A percentile compares a stretch with the other conserved stretches of the same genome.
phyloP scores from a whole-genome alignment of 2,888 invertebrate species.

The Tubulanus polymorphus region DNA sequence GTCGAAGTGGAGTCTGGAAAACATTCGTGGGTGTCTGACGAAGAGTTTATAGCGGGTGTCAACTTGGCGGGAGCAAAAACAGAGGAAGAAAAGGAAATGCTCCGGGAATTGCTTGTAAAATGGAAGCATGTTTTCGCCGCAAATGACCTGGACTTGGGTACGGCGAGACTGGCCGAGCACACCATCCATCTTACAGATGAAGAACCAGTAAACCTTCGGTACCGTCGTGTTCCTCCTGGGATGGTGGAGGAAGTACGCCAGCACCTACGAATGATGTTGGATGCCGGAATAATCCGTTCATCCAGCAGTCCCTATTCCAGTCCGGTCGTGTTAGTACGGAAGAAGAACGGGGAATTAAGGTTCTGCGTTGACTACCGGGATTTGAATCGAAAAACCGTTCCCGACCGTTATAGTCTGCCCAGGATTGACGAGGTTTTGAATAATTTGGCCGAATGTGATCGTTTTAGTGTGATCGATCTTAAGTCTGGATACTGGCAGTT shows the following conservation, averaged over 20 bases:
- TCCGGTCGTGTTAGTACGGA: conserved; percentile 24
- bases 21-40: too few relatives aligned
- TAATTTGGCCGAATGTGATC: background rate
- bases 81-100: too few relatives aligned
- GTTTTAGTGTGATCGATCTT: background rate
- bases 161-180: conserved; percentile 10
- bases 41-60: too few relatives aligned
- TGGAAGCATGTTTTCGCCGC: too few relatives aligned
- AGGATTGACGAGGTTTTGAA: background rate
- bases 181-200: conserved; percentile 9
- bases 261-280: conserved; percentile 12
- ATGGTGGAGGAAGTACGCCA: conserved; percentile 18
- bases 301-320: conserved; percentile 22
- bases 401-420: too few relatives aligned
- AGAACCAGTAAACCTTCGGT: conserved; percentile 13
- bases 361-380: background rate
- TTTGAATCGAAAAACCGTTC: too few relatives aligned
- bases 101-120: too few relatives aligned
- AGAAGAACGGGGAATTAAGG: conserved; percentile 18
- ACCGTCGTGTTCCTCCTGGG: conserved; percentile 15
- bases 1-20: too few relatives aligned
- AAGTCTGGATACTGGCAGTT: background rate
- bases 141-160: conserved; percentile 8
- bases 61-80: too few relatives aligned
- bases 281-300: conserved; percentile 10